Conservation (phyloP, 92 coral and sea anemone genomes). For the Desmophyllum pertusum region DNA sequence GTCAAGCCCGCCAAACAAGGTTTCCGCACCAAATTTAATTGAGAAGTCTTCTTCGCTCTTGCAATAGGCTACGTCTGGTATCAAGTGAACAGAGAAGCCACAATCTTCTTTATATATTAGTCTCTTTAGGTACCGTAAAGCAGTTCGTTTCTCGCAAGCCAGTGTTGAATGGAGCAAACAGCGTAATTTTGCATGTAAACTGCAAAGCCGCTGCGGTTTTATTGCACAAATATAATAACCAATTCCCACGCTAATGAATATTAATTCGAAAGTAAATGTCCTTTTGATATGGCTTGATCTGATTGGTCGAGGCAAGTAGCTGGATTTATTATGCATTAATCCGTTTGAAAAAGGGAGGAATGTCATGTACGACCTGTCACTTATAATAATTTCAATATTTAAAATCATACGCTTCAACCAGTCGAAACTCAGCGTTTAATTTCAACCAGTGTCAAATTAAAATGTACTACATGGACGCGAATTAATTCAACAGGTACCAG, state of each 20-base stretch:
- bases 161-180: background rate
- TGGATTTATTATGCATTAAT: background rate
- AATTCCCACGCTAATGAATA: constrained; percentile 38
- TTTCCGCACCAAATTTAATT: background rate
- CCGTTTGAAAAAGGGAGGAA: constrained; percentile 19
- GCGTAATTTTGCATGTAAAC: constrained; percentile 31
- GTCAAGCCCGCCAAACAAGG: background rate
- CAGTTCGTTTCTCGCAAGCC: background rate
- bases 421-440: background rate
- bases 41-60: background rate
- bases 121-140: too few species aligned
- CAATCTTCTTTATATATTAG: background rate
- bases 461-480: background rate
- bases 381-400: constrained; percentile 1
- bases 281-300: background rate
- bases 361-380: constrained; percentile 1
- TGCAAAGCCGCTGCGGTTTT: constrained; percentile 22
- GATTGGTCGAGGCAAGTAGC: constrained; percentile 9
- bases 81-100: background rate
- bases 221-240: background rate
- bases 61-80: background rate
- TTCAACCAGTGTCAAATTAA: constrained; percentile 19
- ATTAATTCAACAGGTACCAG: constrained; percentile 16
- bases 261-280: constrained; percentile 27
- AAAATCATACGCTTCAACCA: background rate